Conservation (phyloP, 2,888 invertebrate species). For the Microdon myrmicae region DNA sequence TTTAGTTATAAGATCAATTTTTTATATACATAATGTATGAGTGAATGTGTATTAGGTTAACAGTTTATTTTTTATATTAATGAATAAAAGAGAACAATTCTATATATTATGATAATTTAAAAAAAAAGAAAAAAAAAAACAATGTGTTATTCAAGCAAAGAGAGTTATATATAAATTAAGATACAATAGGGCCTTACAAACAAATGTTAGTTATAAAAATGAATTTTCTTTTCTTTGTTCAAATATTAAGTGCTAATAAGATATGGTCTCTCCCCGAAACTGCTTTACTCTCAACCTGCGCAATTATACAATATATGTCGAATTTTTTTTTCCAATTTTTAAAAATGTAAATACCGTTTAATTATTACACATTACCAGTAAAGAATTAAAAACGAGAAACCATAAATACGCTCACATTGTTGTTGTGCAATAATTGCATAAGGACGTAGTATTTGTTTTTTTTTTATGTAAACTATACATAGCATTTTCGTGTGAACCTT, state of each 20-base stretch:
- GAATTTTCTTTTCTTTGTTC: too few species aligned
- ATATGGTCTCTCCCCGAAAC: too few species aligned
- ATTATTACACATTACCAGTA: slow-evolving; percentile 25
- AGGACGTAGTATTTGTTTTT: slow-evolving; percentile 17
- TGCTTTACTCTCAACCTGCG: too few species aligned
- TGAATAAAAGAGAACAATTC: too few species aligned
- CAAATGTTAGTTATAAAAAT: slow-evolving; percentile 53
- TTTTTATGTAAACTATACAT: slow-evolving; percentile 21
- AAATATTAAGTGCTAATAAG: too few species aligned
- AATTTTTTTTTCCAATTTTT: slow-evolving; percentile 1
- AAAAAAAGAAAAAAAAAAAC: slow-evolving; percentile 16
- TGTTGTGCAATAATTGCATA: slow-evolving; percentile 34
- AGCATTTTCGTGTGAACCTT: slow-evolving; percentile 30
- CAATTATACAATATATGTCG: slow-evolving; percentile 4
- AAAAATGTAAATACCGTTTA: slow-evolving; percentile 36
- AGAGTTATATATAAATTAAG: slow-evolving; percentile 37
- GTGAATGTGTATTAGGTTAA: slow-evolving; percentile 47
- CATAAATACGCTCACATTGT: slow-evolving; percentile 21
- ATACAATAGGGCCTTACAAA: slow-evolving; percentile 55
- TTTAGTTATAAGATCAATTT: slow-evolving; percentile 36
- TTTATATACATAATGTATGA: slow-evolving; percentile 23
- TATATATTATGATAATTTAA: slow-evolving; percentile 26
- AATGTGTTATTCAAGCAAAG: slow-evolving; percentile 1
- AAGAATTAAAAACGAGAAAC: too few species aligned
- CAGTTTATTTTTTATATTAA: slow-evolving; percentile 32